Conservation (phyloP, 2,888 invertebrate genomes). For the Steinernema carpocapsae region DNA sequence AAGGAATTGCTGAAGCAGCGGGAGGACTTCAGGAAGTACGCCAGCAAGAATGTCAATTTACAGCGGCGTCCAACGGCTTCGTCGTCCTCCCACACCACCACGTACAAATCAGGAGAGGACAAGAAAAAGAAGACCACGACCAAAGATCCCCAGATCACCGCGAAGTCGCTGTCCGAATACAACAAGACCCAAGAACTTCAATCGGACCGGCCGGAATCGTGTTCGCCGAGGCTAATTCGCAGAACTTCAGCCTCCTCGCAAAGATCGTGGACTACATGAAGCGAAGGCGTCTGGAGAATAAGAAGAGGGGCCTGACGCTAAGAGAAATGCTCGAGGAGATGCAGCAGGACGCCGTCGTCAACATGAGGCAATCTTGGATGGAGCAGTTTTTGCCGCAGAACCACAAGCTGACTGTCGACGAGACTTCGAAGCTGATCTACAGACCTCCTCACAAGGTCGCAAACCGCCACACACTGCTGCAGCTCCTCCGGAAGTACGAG, state of each 20-base stretch:
- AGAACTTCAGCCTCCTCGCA: slow-evolving; percentile 62
- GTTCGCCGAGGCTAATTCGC: slow-evolving; percentile 37
- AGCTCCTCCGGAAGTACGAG: slow-evolving; percentile 88
- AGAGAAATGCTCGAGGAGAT: slow-evolving; percentile 67
- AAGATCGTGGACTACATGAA: slow-evolving; percentile 69
- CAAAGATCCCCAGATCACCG: slow-evolving; percentile 30
- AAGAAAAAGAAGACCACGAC: slow-evolving; percentile 59
- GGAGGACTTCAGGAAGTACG: slow-evolving; percentile 89
- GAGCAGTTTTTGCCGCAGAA: slow-evolving; percentile 48
- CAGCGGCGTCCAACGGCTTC: slow-evolving; percentile 51
- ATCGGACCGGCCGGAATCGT: neutral
- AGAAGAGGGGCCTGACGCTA: slow-evolving; percentile 60
- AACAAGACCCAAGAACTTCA: neutral
- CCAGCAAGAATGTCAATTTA: slow-evolving; percentile 73
- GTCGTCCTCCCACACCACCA: slow-evolving; percentile 51
- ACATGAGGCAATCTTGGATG: slow-evolving; percentile 58
- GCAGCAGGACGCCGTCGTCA: slow-evolving; percentile 60
- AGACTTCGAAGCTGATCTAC: slow-evolving; percentile 83
- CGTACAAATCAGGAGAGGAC: slow-evolving; percentile 51
- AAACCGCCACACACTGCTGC: slow-evolving; percentile 70
- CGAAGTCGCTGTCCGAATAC: slow-evolving; percentile 35
- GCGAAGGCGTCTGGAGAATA: slow-evolving; percentile 62
- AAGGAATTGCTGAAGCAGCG: slow-evolving; percentile 87
- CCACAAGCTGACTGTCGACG: slow-evolving; percentile 39
- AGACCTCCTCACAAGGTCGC: slow-evolving; percentile 83